These are phyloP conservation scores for Xestia rhomboidea DNA, from an alignment of 2,888 invertebrate genomes.

Conservation along the genomic window DNA sequence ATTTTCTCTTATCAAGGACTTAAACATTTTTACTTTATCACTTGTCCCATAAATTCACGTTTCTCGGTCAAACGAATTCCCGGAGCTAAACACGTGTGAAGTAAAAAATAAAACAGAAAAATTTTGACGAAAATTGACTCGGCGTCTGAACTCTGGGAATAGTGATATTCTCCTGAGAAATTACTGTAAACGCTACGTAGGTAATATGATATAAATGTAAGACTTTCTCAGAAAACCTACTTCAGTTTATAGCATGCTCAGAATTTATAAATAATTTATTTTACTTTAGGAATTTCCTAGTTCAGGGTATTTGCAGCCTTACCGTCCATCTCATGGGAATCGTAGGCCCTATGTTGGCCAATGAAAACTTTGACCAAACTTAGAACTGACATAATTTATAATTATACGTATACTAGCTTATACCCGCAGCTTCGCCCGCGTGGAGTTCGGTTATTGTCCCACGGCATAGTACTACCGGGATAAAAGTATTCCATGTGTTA, in stretches of 20 bases:
- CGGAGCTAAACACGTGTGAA: background rate
- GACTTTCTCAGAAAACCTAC: constrained; percentile 2
- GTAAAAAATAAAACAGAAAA: constrained; percentile 28
- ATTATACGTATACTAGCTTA: background rate
- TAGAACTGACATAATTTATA: background rate
- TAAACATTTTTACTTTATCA: constrained; percentile 2
- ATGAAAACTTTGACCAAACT: background rate
- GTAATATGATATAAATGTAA: constrained; percentile 9
- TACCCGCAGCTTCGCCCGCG: background rate
- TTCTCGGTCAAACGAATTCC: constrained; percentile 23
- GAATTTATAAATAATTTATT: constrained; percentile 8
- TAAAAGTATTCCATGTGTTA: background rate
- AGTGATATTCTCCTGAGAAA: constrained; percentile 56
- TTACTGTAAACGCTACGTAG: constrained; percentile 42
- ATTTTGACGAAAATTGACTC: constrained; percentile 30
- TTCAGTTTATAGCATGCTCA: background rate
- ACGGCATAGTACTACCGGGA: no score
- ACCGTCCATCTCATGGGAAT: background rate
- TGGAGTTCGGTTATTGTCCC: background rate
- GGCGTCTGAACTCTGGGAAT: constrained; percentile 23
- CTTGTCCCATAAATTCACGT: background rate
- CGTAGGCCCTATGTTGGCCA: background rate
- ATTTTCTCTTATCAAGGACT: background rate
- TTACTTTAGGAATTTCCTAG: background rate
- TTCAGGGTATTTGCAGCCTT: background rate